These are phyloP conservation scores for Pheucticus melanocephalus DNA, from an alignment of 2,113 vertebrate genomes.

Conservation along the genomic window DNA sequence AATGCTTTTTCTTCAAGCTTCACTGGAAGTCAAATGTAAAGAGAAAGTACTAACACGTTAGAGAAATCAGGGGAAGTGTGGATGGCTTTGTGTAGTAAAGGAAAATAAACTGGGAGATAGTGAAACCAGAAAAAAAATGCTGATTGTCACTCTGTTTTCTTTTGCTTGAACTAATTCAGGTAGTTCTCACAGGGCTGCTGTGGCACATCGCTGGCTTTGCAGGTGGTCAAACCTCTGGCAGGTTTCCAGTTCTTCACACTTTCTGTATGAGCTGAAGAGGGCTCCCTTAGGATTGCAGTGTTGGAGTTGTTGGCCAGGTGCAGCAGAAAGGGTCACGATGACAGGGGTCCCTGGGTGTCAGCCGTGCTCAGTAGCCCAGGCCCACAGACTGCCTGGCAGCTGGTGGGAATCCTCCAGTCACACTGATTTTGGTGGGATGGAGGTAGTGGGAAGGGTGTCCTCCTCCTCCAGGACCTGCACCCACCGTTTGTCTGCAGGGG, in stretches of 20 bases:
- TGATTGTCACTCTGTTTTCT: not conserved
- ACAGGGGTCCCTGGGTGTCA: fast-evolving
- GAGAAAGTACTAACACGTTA: not conserved
- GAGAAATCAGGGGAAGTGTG: not conserved
- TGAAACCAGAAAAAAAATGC: not conserved
- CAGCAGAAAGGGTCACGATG: not conserved
- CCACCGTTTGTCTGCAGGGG: fast-evolving
- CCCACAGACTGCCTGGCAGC: fast-evolving
- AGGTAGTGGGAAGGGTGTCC: not conserved
- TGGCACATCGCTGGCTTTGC: not conserved
- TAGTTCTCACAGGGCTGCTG: not conserved
- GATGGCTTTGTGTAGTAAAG: not conserved
- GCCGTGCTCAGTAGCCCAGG: not conserved
- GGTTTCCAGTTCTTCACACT: not conserved
- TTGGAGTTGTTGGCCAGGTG: fast-evolving
- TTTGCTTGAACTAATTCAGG: not conserved
- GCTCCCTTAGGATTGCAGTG: fast-evolving
- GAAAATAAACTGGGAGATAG: not conserved
- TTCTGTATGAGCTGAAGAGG: not conserved
- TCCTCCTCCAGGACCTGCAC: not conserved
- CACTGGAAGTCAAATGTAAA: not conserved
- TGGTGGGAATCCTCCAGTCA: not conserved
- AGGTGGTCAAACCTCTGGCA: not conserved
- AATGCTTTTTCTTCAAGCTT: not conserved
- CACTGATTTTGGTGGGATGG: fast-evolving